Percentiles rank a stretch among this genome's conserved stretches.
Evolutionary conservation across 2,888 invertebrate genomes (phyloP).

Genomic region (Callosobruchus maculatus): DNA sequence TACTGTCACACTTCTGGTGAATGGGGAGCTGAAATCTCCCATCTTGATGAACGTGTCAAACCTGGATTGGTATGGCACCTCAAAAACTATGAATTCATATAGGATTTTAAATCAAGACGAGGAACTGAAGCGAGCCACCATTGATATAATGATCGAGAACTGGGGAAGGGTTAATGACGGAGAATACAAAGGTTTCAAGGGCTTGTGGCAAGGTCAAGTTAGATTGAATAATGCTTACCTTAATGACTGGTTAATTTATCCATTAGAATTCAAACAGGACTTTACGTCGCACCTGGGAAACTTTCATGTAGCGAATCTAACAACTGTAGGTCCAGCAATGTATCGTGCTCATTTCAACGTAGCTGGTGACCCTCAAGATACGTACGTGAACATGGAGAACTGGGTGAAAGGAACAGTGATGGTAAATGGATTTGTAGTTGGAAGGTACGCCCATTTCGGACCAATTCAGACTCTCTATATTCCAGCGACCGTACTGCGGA

Average conservation of each 20-base stretch:
- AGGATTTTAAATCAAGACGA: constrained; percentile 23
- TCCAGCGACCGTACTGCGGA: constrained; percentile 66
- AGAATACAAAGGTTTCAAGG: constrained; percentile 34
- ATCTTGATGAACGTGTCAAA: constrained; percentile 27
- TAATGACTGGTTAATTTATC: constrained; percentile 46
- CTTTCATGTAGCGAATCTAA: constrained; percentile 30
- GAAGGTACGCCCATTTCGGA: constrained; percentile 78
- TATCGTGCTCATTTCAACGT: constrained; percentile 52
- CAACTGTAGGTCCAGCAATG: constrained; percentile 53
- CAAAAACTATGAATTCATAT: constrained; percentile 37
- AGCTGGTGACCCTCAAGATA: constrained; percentile 59
- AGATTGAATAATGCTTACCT: constrained; percentile 43
- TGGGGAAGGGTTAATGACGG: constrained; percentile 73
- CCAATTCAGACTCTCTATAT: constrained; percentile 80
- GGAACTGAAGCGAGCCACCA: constrained; percentile 30
- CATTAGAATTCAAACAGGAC: constrained; percentile 48
- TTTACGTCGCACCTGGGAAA: constrained; percentile 42
- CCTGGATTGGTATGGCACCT: constrained; percentile 46
- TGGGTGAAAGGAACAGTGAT: constrained; percentile 82
- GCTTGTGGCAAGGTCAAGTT: constrained; percentile 46
- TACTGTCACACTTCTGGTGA: constrained; percentile 51
- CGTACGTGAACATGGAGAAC: constrained; percentile 69
- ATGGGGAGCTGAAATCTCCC: constrained; percentile 43
- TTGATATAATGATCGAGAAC: constrained; percentile 63
- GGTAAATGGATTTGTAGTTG: constrained; percentile 79